These are phyloP conservation scores for Lottia scabra DNA, from an alignment of 2,888 invertebrate genomes.

Conservation along the genomic window DNA sequence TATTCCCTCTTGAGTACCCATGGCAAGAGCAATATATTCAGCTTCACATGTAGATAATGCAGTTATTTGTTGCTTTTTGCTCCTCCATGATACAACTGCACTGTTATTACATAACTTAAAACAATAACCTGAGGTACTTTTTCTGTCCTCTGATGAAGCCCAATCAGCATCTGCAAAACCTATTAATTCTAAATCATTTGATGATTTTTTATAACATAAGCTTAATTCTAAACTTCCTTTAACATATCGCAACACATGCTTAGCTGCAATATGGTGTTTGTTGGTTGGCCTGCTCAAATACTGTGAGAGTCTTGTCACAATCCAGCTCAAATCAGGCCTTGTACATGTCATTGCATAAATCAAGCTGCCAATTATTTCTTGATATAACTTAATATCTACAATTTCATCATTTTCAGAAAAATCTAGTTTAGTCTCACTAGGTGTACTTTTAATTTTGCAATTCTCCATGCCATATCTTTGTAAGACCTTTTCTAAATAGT, in stretches of 20 bases:
- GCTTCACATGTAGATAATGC: slow-evolving; percentile 31
- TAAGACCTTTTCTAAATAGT: background rate
- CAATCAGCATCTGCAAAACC: background rate
- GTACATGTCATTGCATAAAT: slow-evolving; percentile 22
- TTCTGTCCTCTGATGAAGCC: background rate
- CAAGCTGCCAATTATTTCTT: slow-evolving; percentile 14
- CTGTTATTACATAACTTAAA: background rate
- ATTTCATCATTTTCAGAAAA: background rate
- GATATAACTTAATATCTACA: background rate
- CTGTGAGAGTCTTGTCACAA: slow-evolving; percentile 18
- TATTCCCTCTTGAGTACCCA: background rate
- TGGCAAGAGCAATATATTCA: slow-evolving; percentile 25
- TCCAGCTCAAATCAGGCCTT: slow-evolving; percentile 13
- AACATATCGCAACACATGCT: slow-evolving; percentile 21
- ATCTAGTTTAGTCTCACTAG: slow-evolving; percentile 7
- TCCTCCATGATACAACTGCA: background rate
- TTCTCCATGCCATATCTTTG: slow-evolving; percentile 4
- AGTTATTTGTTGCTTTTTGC: slow-evolving; percentile 15
- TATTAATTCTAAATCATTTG: background rate
- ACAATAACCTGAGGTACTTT: slow-evolving; percentile 18
- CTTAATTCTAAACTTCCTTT: slow-evolving; percentile 12
- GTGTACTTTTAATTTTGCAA: slow-evolving; percentile 17
- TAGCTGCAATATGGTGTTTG: slow-evolving; percentile 6
- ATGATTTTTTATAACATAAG: slow-evolving; percentile 7
- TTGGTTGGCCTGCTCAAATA: slow-evolving; percentile 14